phyloP scores from a whole-genome alignment of 2,797 vertebrate genomes.

The Chanos chanos region DNA sequence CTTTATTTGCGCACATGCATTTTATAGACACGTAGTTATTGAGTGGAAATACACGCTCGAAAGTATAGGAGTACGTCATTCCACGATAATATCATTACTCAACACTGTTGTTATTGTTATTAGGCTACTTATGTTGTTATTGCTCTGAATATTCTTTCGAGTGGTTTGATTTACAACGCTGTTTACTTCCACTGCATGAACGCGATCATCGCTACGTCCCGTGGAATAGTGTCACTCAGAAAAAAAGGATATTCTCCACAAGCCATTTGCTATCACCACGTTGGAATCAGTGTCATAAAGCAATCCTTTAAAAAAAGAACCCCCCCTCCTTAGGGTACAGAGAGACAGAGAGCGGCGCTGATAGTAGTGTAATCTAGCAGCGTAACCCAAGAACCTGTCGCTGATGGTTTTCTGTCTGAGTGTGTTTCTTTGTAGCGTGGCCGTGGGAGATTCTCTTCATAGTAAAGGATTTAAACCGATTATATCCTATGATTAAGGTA shows the following conservation, averaged over 20 bases:
- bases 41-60: too few relatives aligned
- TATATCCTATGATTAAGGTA: background rate
- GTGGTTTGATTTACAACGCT: background rate
- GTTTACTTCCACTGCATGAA: background rate
- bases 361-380: conserved; percentile 20
- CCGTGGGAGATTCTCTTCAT: conserved; percentile 1
- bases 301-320: conserved; percentile 15
- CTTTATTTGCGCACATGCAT: too few relatives aligned
- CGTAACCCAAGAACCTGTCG: conserved; percentile 40
- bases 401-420: background rate
- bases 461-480: conserved; percentile 1
- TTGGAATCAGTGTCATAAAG: conserved; percentile 28
- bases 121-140: too few relatives aligned
- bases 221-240: conserved; percentile 13
- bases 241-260: conserved; percentile 4
- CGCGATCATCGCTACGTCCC: conserved; percentile 9
- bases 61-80: too few relatives aligned
- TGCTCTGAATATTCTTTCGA: background rate
- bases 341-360: conserved; percentile 8
- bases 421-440: background rate
- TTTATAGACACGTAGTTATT: too few relatives aligned
- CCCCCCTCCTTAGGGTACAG: conserved; percentile 1
- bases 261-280: conserved; percentile 2
- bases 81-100: too few relatives aligned
- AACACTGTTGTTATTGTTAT: background rate